Conservation (phyloP, 1,140 invertebrate species). For the Panagrolaimus sp. region DNA sequence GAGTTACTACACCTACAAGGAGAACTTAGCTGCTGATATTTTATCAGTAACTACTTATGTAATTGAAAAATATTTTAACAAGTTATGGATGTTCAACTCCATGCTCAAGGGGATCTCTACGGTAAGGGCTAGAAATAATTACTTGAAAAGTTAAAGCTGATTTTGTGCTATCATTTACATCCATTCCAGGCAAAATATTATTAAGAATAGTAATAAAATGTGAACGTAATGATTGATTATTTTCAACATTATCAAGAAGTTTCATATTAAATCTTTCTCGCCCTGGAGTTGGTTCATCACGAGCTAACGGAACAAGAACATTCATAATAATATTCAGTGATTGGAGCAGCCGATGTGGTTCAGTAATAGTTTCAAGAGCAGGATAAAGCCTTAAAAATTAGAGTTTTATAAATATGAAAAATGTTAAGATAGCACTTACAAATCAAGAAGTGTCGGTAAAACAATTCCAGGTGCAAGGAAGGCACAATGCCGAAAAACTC, state of each 20-base stretch:
- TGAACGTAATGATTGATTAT: slow-evolving; percentile 61
- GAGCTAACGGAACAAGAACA: slow-evolving; percentile 40
- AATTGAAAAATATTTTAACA: too few species aligned
- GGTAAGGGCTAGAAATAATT: too few species aligned
- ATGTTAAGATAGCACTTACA: too few species aligned
- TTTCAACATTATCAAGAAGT: slow-evolving; percentile 5
- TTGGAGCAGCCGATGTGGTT: slow-evolving; percentile 69
- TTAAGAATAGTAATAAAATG: slow-evolving; percentile 76
- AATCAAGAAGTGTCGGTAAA: slow-evolving; percentile 74
- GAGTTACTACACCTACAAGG: too few species aligned
- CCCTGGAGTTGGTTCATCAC: slow-evolving; percentile 60
- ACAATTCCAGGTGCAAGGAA: slow-evolving; percentile 74
- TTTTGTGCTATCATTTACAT: slow-evolving; percentile 81
- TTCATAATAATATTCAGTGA: slow-evolving; percentile 43
- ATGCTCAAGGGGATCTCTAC: too few species aligned
- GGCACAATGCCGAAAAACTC: slow-evolving; percentile 71
- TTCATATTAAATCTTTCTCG: slow-evolving; percentile 33
- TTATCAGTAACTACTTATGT: too few species aligned
- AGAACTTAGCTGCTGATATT: too few species aligned
- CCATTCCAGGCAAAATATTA: slow-evolving; percentile 75
- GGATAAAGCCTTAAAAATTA: slow-evolving; percentile 64
- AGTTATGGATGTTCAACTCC: too few species aligned
- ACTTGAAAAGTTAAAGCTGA: slow-evolving; percentile 64
- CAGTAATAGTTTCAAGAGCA: slow-evolving; percentile 75
- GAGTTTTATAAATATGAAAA: background rate